phyloP scores from a whole-genome alignment of 2,113 vertebrate species.

The Naja naja region DNA sequence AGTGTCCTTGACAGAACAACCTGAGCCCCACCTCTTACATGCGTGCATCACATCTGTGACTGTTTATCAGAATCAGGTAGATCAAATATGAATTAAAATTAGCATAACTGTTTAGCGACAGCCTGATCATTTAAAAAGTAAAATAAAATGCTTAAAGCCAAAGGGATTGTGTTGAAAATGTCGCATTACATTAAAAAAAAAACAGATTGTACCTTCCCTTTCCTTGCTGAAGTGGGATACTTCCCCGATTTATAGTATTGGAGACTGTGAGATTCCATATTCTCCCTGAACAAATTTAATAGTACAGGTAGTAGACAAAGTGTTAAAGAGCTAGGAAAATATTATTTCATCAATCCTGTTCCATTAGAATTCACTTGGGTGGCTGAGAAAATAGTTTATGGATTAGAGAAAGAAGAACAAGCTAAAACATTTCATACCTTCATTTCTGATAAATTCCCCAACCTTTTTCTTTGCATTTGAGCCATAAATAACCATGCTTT shows the following conservation, averaged over 20 bases:
- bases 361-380: conserved; percentile 90
- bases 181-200: conserved; percentile 42
- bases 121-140: neutral
- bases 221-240: conserved; percentile 43
- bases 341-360: conserved; percentile 86
- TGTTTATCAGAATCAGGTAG: conserved; percentile 19
- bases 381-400: conserved; percentile 88
- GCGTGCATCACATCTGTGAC: neutral
- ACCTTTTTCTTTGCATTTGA: conserved; percentile 86
- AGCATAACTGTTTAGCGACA: conserved; percentile 28
- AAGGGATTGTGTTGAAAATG: neutral
- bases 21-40: conserved; percentile 24
- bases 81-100: conserved; percentile 42
- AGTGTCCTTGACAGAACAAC: neutral
- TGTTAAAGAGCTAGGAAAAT: conserved; percentile 84
- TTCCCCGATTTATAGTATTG: conserved; percentile 61
- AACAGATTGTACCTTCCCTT: conserved; percentile 55
- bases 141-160: conserved; percentile 21
- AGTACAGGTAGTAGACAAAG: conserved; percentile 76
- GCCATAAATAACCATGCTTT: conserved; percentile 85
- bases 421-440: conserved; percentile 88
- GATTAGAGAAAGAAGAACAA: conserved; percentile 86
- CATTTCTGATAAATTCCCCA: conserved; percentile 88
- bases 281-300: conserved; percentile 63
- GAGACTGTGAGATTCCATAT: conserved; percentile 62